Percentiles rank a stretch among this genome's conserved stretches.
Conservation (phyloP, 2,888 invertebrate species). For the Agrotis ipsilon region DNA sequence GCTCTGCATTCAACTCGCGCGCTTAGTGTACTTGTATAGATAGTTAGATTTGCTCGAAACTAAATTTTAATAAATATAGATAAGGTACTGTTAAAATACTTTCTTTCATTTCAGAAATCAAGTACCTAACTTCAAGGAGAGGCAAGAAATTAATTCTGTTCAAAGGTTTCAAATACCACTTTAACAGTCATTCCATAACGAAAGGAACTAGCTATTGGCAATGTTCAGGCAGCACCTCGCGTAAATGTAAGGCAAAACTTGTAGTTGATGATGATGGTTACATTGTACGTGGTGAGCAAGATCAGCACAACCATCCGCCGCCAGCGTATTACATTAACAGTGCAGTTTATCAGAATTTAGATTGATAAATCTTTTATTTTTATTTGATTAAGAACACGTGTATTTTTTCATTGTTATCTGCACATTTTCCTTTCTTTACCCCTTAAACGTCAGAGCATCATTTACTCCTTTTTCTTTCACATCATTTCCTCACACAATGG, state of each 20-base stretch:
- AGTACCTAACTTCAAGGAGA: slow-evolving; percentile 16
- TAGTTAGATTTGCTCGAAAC: no score
- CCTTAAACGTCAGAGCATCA: no score
- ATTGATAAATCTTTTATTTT: background rate
- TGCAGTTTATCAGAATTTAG: background rate
- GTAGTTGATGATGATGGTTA: slow-evolving; percentile 8
- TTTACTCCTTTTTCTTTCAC: no score
- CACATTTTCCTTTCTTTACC: no score
- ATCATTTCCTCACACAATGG: no score
- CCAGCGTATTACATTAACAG: background rate
- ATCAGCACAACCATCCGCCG: slow-evolving; percentile 14
- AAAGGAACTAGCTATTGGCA: slow-evolving; percentile 20
- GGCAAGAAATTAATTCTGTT: slow-evolving; percentile 21
- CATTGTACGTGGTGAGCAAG: slow-evolving; percentile 13
- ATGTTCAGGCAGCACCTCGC: slow-evolving; percentile 3
- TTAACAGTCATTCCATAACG: slow-evolving; percentile 8
- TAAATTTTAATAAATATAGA: no score
- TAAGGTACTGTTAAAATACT: background rate
- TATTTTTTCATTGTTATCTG: no score
- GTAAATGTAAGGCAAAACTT: slow-evolving; percentile 22
- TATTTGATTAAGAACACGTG: no score
- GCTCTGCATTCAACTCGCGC: no score
- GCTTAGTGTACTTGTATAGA: no score
- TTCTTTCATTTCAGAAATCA: slow-evolving; percentile 29
- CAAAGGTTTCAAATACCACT: slow-evolving; percentile 27